Evolutionary conservation across 2,113 vertebrate genomes (phyloP).

Genomic region (Scomber japonicus): DNA sequence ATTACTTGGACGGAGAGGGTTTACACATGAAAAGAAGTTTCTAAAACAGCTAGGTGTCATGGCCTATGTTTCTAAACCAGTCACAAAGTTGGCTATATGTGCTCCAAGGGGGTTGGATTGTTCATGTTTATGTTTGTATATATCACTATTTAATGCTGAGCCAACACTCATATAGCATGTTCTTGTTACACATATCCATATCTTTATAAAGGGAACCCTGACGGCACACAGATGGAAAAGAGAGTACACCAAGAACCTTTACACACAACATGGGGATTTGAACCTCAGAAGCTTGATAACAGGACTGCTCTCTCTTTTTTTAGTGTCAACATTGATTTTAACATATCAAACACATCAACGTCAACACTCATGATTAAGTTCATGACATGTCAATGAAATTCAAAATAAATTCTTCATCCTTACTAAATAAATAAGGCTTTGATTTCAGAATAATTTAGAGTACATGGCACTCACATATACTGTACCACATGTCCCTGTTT

Average conservation of each 20-base stretch:
- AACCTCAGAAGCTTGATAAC: neutral
- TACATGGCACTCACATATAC: neutral
- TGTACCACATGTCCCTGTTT: neutral
- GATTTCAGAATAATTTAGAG: too few species aligned
- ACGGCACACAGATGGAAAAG: neutral
- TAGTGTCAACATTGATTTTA: neutral
- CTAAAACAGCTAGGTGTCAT: neutral
- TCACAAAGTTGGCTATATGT: neutral
- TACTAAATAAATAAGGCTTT: too few species aligned
- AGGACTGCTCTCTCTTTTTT: neutral
- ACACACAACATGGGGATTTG: neutral
- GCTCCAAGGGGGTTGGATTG: neutral
- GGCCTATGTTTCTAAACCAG: neutral
- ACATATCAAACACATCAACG: too few species aligned
- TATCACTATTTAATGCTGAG: too few species aligned
- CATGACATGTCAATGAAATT: too few species aligned
- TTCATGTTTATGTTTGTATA: too few species aligned
- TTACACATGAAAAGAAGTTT: conserved; percentile 19
- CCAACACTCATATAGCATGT: neutral
- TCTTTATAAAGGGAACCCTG: neutral
- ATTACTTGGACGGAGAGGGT: conserved; percentile 9
- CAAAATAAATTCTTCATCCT: too few species aligned
- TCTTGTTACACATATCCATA: neutral
- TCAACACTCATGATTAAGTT: too few species aligned
- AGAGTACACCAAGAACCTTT: neutral